Base-by-base conservation (phyloP, 2,888 invertebrate species). In the Spilarctia lutea region DNA sequence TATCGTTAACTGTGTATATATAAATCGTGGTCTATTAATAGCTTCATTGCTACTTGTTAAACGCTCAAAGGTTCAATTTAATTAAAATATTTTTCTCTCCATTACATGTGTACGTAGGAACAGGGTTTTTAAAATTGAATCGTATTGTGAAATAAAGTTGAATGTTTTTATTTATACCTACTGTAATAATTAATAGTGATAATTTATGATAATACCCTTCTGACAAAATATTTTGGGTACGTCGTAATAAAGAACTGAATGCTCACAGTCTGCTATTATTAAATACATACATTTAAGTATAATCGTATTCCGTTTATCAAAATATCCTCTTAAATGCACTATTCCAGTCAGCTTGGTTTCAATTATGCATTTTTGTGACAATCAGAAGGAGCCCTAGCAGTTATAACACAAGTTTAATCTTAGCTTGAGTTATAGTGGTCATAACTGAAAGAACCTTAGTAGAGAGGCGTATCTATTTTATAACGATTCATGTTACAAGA, bases 31-130 rank as follows among this genome's bases (percentile, higher is more conserved):
- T 27, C 70, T 75, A 65, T 65, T 75, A 82, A 82, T 75, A 45
- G 75, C 56, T 78, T 13, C 39, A 52, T 74, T 48, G 75, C 84
- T 83, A 77, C 81, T 77, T 66, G 76, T 84, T 68, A 76, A 84
- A 52, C 67, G 72, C 70, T 42, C 77, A 24, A 67, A 65, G 65
- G 48, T 74, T 42, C 65, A 52, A 76, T 74, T 79, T 73, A 81
- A 82, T 83, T 83, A 79, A 83, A 79, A 79, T 74, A 48, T 10
- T 56, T 69, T 35, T 69, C 56, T 68, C 33, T 67, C 27, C 72
- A 60, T 72, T 10, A 74, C 56, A 70, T 39, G n/a, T 35, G 48
- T 13, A 33, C 24, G 48, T 30, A 48, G 48, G 7, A 13, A 24
- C 27, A 30, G 3, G 27, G 10, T 48, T 68, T 68, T 30, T 48